A percentile compares a stretch with the other conserved stretches of the same genome.
phyloP scores from a whole-genome alignment of 2,113 vertebrate species.

The Dicrurus megarhynchus region DNA sequence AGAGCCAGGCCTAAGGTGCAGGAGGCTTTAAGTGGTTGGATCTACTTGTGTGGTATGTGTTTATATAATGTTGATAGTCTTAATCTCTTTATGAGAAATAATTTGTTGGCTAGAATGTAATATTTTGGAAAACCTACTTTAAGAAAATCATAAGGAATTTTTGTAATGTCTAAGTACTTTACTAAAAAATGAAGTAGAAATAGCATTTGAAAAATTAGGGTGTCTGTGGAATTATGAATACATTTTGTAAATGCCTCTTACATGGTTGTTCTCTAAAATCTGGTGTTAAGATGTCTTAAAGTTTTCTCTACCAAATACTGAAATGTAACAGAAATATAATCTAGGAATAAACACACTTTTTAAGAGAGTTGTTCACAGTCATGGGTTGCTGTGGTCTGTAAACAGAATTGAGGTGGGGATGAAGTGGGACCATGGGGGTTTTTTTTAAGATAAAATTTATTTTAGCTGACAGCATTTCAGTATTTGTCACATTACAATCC shows the following conservation, averaged over 20 bases:
- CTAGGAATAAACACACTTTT: not conserved
- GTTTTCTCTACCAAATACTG: not conserved
- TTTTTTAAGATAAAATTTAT: not conserved
- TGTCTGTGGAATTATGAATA: not conserved
- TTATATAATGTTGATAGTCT: not conserved
- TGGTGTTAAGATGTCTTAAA: not conserved
- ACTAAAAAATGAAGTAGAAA: not conserved
- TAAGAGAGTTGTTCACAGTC: not conserved
- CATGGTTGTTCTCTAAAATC: not conserved
- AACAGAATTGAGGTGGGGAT: not conserved
- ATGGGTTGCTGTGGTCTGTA: not conserved
- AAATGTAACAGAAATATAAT: not conserved
- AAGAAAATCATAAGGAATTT: not conserved
- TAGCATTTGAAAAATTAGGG: not conserved
- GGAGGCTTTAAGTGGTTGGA: not conserved
- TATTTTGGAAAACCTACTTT: not conserved
- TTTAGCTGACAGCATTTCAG: not conserved
- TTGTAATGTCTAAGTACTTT: not conserved
- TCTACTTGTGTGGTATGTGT: not conserved
- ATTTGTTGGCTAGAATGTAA: not conserved
- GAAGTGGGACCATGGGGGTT: fast-evolving
- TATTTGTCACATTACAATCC: not conserved
- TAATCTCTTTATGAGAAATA: not conserved
- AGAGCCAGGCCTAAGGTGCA: not conserved
- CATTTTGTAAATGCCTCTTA: not conserved